Evolutionary conservation across 2,888 invertebrate species (phyloP), one percentile per base, ranked within the genome.

Genomic region (Lasioglossum morio): DNA sequence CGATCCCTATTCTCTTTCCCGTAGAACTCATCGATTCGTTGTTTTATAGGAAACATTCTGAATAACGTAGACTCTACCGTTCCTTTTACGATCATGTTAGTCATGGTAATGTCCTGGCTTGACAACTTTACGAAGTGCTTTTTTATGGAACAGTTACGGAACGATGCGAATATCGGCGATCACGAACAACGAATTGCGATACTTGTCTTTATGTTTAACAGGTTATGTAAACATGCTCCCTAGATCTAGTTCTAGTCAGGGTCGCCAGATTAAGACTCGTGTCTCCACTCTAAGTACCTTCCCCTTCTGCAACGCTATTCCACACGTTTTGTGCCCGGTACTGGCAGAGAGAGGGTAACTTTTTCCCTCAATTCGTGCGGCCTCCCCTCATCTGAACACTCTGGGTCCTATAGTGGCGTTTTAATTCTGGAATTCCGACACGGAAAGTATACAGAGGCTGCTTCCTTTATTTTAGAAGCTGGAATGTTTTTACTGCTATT

Each of bases 41-140:
- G 8, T 19, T 63, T 63, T 63, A 63, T 63, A 30, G 63, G 19
- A 8, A 30, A 30, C 63, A 8, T 30, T 63, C 63, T 63, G 63
- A 63, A 63, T 63, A 63, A 63, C 8, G 30, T 19, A 30, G 63
- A 63, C 63, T 0, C 30, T 7, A 19, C 46, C 30, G 16, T 43
- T 14, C 19, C 48, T 34, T 82, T 30, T 72, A 63, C 48, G 57
- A 69, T 57, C 30, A 19, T 34, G 30, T 63, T 40, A n/a, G 53
- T 72, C 37, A 81, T 63, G 40, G 72, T 66, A 46, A 69, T 23
- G 37, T 14, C 12, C n/a, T 12, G 48, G 27, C 69, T 27, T 57
- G 81, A 57, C 73, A 81, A 81, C 81, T 82, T 73, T 48, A 63
- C 72, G 5, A 48, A 75, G 72, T 83, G 74, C n/a, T 30, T 82